Percentiles rank a stretch among this genome's conserved stretches.
These are phyloP conservation scores for Telenomus remus DNA, from an alignment of 1,140 invertebrate genomes.

Conservation along the genomic window DNA sequence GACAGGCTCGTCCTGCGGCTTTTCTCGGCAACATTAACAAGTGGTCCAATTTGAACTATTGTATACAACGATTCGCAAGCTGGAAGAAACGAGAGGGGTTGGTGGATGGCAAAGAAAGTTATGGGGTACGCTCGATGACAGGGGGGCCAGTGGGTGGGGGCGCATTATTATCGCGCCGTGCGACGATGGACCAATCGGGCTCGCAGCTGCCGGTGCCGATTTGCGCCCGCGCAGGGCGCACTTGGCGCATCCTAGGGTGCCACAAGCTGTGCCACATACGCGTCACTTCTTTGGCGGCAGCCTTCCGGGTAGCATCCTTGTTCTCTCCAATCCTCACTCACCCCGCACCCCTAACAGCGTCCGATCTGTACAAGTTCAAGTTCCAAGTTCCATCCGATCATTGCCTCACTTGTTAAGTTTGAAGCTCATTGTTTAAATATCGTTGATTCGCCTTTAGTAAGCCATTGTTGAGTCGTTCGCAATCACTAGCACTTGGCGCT, in stretches of 20 bases:
- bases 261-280: conserved; percentile 67
- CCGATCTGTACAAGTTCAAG: conserved; percentile 48
- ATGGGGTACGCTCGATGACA: conserved; percentile 17
- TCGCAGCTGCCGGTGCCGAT: conserved; percentile 30
- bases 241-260: conserved; percentile 63
- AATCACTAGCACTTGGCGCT: conserved; percentile 15
- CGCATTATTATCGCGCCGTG: conserved; percentile 53
- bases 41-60: conserved; percentile 17
- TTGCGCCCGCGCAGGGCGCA: conserved; percentile 62
- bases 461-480: background rate
- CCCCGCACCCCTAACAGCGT: conserved; percentile 37
- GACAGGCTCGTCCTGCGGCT: too few relatives aligned
- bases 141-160: conserved; percentile 31
- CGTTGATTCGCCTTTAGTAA: background rate
- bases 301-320: conserved; percentile 72
- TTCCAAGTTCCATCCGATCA: conserved; percentile 13
- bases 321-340: conserved; percentile 62
- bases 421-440: background rate
- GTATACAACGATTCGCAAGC: too few relatives aligned
- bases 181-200: conserved; percentile 53
- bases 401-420: background rate
- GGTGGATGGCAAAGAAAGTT: background rate
- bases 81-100: background rate
- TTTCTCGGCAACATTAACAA: conserved; percentile 17
- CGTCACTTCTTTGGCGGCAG: conserved; percentile 75